Conservation (phyloP, 2,888 invertebrate species). For the Ectemnius continuus region DNA sequence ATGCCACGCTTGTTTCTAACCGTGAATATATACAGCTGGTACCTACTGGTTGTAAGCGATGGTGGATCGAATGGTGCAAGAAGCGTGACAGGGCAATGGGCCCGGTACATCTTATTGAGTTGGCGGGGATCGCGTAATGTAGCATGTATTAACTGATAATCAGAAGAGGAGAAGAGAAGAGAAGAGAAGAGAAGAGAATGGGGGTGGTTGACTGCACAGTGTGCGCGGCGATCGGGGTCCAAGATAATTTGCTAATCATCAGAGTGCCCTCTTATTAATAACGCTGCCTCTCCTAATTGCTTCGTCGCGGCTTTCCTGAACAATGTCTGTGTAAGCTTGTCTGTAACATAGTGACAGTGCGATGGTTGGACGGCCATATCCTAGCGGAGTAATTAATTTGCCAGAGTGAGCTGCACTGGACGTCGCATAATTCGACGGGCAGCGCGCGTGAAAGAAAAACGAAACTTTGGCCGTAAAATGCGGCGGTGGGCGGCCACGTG, state of each 20-base stretch:
- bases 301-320: constrained; percentile 23
- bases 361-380: constrained; percentile 13
- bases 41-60: too few relatives aligned
- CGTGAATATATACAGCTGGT: too few relatives aligned
- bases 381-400: constrained; percentile 26
- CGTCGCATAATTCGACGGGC: background rate
- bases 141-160: constrained; percentile 15
- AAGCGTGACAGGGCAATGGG: constrained; percentile 15
- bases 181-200: constrained; percentile 6
- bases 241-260: constrained; percentile 44
- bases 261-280: constrained; percentile 31
- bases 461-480: background rate
- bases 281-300: constrained; percentile 30
- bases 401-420: background rate
- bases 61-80: background rate
- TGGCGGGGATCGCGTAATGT: constrained; percentile 14
- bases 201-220: background rate
- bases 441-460: background rate
- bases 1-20: too few relatives aligned
- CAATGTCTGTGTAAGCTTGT: constrained; percentile 13
- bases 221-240: constrained; percentile 25
- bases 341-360: too few relatives aligned
- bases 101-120: constrained; percentile 14
- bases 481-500: background rate
- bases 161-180: constrained; percentile 11